Conservation (phyloP, 2,797 vertebrate genomes). For the Siniperca obscura region DNA sequence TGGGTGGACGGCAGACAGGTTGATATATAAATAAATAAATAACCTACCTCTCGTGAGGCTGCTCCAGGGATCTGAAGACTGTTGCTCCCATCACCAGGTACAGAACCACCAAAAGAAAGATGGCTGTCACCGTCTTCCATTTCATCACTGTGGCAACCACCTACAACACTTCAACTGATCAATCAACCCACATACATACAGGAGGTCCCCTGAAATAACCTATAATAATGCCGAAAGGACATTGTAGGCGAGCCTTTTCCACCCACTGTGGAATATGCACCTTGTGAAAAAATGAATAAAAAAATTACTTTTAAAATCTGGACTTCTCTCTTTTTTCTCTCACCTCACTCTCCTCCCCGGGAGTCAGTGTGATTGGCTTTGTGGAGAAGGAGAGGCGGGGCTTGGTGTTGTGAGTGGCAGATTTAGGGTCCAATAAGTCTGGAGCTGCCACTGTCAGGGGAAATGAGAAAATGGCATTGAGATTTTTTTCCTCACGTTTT, state of each 20-base stretch:
- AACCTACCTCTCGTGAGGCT: constrained; percentile 91
- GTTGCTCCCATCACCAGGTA: constrained; percentile 96
- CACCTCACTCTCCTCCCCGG: constrained; percentile 91
- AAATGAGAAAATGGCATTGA: constrained; percentile 40
- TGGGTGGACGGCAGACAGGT: neutral
- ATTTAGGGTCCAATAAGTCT: constrained; percentile 97
- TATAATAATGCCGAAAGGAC: neutral
- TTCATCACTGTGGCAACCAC: constrained; percentile 95
- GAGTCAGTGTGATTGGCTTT: constrained; percentile 90
- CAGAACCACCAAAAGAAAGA: constrained; percentile 95
- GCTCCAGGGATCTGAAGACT: constrained; percentile 95
- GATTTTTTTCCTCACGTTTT: constrained; percentile 1
- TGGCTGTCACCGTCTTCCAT: constrained; percentile 96
- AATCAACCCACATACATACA: constrained; percentile 38
- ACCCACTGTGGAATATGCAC: neutral
- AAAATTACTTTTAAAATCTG: constrained; percentile 14
- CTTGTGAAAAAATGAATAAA: neutral
- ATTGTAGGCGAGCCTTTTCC: neutral
- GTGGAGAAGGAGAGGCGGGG: constrained; percentile 96
- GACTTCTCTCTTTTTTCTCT: constrained; percentile 39
- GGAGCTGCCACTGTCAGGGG: constrained; percentile 93
- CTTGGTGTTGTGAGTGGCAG: constrained; percentile 95
- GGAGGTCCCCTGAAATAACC: neutral
- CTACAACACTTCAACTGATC: constrained; percentile 71
- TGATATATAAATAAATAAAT: neutral